A percentile compares a stretch with the other conserved stretches of the same genome.
phyloP scores from a whole-genome alignment of 2,888 invertebrate genomes.

The Xylota sylvarum region DNA sequence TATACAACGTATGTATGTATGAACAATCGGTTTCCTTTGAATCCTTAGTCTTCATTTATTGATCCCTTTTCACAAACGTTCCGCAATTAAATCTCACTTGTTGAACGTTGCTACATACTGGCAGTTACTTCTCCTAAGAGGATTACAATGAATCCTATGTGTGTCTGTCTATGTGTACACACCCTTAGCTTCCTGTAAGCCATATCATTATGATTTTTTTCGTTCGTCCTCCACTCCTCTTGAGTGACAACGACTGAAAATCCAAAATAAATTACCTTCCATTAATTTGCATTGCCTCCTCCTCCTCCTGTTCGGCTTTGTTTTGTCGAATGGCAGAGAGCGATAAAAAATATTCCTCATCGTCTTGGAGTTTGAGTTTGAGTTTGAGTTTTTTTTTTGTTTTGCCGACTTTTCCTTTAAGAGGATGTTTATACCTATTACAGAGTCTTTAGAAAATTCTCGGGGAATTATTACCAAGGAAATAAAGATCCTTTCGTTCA shows the following conservation, averaged over 20 bases:
- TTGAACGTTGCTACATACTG: conserved; percentile 24
- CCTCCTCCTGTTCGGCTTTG: conserved; percentile 3
- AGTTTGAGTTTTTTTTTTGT: conserved; percentile 13
- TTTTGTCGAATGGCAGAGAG: conserved; percentile 31
- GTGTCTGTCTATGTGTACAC: background rate
- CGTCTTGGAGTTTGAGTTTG: conserved; percentile 15
- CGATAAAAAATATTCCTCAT: conserved; percentile 51
- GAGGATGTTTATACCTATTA: conserved; percentile 48
- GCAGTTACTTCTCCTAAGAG: conserved; percentile 32
- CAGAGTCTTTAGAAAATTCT: conserved; percentile 22
- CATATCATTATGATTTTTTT: conserved; percentile 38
- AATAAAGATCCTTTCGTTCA: conserved; percentile 51
- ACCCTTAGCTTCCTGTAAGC: conserved; percentile 58
- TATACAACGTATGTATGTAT: too few species aligned
- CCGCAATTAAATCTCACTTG: conserved; percentile 58
- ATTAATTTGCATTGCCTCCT: conserved; percentile 57
- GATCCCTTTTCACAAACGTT: conserved; percentile 36
- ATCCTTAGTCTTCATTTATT: conserved; percentile 44
- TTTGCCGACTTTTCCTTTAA: background rate
- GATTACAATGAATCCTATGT: conserved; percentile 27
- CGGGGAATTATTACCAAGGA: conserved; percentile 42
- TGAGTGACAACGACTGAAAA: conserved; percentile 55
- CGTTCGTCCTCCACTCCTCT: background rate
- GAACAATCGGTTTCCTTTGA: conserved; percentile 20
- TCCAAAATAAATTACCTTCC: conserved; percentile 71